phyloP scores from a whole-genome alignment of 2,113 vertebrate species.

The Ailuropoda melanoleuca region DNA sequence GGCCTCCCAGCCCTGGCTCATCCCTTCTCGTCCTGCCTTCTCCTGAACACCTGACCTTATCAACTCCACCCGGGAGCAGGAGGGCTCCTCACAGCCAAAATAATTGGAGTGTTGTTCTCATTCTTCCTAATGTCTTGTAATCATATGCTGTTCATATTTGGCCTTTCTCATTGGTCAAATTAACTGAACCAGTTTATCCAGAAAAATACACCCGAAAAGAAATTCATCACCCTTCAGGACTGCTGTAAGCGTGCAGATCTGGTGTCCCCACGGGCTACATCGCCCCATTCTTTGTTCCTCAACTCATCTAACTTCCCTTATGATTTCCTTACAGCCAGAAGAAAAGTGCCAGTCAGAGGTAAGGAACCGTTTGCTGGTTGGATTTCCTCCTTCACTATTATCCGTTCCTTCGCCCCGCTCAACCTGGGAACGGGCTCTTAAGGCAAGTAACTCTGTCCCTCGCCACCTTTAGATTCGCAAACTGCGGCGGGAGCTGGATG shows the following conservation, averaged over 20 bases:
- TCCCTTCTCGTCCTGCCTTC: not conserved
- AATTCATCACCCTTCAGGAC: not conserved
- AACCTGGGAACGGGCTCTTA: not conserved
- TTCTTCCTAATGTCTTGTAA: not conserved
- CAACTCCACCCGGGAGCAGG: fast-evolving
- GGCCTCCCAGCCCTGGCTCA: not conserved
- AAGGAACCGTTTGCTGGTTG: slow-evolving; percentile 69
- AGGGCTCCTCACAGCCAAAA: not conserved
- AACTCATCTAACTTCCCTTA: slow-evolving; percentile 29
- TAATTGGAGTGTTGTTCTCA: not conserved
- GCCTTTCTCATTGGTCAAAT: not conserved
- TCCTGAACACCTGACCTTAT: not conserved
- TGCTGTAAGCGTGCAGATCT: too few species aligned
- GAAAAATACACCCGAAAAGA: not conserved
- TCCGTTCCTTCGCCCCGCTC: not conserved
- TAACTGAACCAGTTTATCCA: not conserved
- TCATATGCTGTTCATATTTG: not conserved
- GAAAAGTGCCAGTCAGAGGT: slow-evolving; percentile 99
- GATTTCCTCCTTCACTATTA: not conserved
- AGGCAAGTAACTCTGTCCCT: slow-evolving; percentile 56
- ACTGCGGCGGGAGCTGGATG: slow-evolving; percentile 95
- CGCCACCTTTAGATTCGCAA: slow-evolving; percentile 91
- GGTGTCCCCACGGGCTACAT: fast-evolving
- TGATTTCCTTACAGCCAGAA: slow-evolving; percentile 90
- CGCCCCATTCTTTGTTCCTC: not conserved